Conservation (phyloP, 2,797 vertebrate genomes). For the Myripristis murdjan region DNA sequence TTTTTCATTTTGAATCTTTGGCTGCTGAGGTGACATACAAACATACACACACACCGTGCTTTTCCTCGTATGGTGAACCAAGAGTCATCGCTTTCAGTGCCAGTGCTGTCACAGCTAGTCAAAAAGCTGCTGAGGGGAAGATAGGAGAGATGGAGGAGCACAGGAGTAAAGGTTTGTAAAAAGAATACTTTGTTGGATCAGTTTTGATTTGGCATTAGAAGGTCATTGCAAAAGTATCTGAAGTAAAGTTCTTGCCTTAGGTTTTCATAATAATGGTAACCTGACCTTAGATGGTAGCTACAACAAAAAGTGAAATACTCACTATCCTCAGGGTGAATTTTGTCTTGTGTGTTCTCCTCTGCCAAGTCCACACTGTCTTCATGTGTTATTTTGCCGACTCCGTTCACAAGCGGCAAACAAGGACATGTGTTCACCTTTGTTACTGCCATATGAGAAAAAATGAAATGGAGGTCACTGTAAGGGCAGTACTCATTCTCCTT, state of each 20-base stretch:
- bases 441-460: slow-evolving; percentile 40
- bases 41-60: slow-evolving; percentile 28
- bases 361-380: slow-evolving; percentile 34
- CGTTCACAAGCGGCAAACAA: slow-evolving; percentile 42
- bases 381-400: slow-evolving; percentile 16
- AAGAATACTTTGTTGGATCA: slow-evolving; percentile 39
- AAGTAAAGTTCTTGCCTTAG: slow-evolving; percentile 17
- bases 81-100: slow-evolving; percentile 44
- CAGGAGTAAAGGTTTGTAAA: slow-evolving; percentile 34
- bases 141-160: slow-evolving; percentile 34
- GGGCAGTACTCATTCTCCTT: slow-evolving; percentile 42
- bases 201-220: slow-evolving; percentile 52
- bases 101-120: slow-evolving; percentile 28
- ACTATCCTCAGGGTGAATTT: slow-evolving; percentile 33
- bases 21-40: slow-evolving; percentile 33
- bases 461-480: slow-evolving; percentile 63
- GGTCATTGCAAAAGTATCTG: slow-evolving; percentile 42
- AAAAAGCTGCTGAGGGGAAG: slow-evolving; percentile 33
- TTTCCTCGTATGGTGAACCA: slow-evolving; percentile 33
- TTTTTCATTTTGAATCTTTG: slow-evolving; percentile 31
- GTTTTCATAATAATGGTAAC: slow-evolving; percentile 11
- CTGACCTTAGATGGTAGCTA: slow-evolving; percentile 10
- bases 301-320: slow-evolving; percentile 24
- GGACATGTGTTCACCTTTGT: slow-evolving; percentile 49
- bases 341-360: slow-evolving; percentile 30